These are phyloP conservation scores for Bolinopsis microptera DNA, from an alignment of 37 sponge, comb jelly and placozoan species.

Conservation along the genomic window DNA sequence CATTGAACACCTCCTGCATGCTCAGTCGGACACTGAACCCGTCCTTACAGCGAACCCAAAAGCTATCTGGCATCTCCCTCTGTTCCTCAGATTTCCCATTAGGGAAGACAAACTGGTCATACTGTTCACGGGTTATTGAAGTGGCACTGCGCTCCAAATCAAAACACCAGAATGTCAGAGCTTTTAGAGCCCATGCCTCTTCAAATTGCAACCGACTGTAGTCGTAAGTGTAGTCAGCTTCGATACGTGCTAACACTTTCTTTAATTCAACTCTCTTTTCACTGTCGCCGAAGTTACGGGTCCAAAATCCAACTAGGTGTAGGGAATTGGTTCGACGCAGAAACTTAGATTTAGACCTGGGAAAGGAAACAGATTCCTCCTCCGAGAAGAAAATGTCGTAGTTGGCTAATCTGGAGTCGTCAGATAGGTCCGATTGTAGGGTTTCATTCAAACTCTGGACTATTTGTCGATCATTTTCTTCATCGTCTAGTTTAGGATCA, in stretches of 20 bases:
- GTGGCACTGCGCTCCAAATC: constrained; percentile 34
- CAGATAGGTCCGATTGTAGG: constrained; percentile 42
- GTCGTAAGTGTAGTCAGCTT: constrained; percentile 28
- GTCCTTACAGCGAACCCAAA: constrained; percentile 61
- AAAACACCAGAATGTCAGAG: constrained; percentile 47
- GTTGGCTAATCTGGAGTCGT: constrained; percentile 57
- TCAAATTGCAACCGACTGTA: background rate
- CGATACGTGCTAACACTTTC: background rate
- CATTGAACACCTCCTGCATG: constrained; percentile 94
- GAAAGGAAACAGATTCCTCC: background rate
- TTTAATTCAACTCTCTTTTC: background rate
- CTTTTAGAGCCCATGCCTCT: constrained; percentile 29
- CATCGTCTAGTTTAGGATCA: constrained; percentile 31
- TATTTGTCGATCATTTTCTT: constrained; percentile 1
- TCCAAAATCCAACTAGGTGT: constrained; percentile 69
- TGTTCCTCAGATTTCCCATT: background rate
- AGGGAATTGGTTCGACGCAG: constrained; percentile 23
- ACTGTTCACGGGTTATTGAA: background rate
- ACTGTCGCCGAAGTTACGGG: constrained; percentile 72
- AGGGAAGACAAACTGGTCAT: constrained; percentile 57
- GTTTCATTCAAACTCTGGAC: constrained; percentile 57
- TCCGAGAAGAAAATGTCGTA: constrained; percentile 14
- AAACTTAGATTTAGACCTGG: background rate
- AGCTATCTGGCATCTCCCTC: background rate
- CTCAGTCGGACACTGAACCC: constrained; percentile 68